Evolutionary conservation across 1,140 invertebrate species (phyloP), one percentile per base, ranked within the genome.

Genomic region (Phocides pigmalion): DNA sequence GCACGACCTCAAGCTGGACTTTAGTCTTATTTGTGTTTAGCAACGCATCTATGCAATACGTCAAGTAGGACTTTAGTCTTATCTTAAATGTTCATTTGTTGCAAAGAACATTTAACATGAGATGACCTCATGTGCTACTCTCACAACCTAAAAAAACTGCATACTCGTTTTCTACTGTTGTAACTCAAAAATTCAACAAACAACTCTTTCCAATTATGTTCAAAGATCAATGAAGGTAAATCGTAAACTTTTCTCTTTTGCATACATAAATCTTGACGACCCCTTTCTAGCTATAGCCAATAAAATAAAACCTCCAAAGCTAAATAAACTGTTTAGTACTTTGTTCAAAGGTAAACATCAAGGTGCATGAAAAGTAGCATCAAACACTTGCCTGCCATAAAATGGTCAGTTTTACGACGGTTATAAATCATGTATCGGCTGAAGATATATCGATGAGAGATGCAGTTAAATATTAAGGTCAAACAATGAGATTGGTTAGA

Each of bases 401-500:
- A 82, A 72, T 69, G 74, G 74, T 79, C 76, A 79, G 68, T 69
- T 82, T 82, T 79, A 84, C 59, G 72, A 68, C 44, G 17, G 15
- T 28, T 67, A 66, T 84, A 84, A 84, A 84, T 84, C 79, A 81
- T 68, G 32, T 53, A 77, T 79, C 70, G 79, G 79, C 70, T 50
- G 68, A 42, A 47, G 61, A 66, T 65, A 53, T 32, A 61, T 62
- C 58, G 46, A 19, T 15, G 44, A 14, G 32, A 50, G 58, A 37
- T 12, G 11, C 54, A 51, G 54, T 68, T 44, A 25, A 61, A 51
- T 37, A 32, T 14, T 39, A 16, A 41, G 12, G 46, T 22, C 15
- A 11, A 46, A 64, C 62, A 70, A 65, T 67, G 37, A 59, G 64
- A 66, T 3, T 20, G 9, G 25, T 35, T 17, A 25, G 53, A n/a